These are phyloP conservation scores for Furcula furcula DNA, from an alignment of 2,888 invertebrate genomes.

Conservation along the genomic window DNA sequence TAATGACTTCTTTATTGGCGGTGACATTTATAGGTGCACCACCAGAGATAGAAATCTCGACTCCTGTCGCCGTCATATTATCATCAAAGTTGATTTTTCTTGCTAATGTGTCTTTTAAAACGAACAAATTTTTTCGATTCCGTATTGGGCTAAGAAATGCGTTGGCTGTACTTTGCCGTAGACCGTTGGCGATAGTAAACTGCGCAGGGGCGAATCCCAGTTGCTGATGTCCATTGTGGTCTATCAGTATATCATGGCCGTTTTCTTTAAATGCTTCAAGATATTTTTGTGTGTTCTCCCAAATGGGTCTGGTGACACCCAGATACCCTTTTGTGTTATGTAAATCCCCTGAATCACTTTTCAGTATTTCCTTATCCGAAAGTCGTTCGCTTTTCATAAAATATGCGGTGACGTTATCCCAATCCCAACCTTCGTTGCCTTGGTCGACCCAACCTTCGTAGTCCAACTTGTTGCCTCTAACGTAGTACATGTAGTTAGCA, in stretches of 20 bases:
- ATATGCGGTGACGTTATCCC: constrained; percentile 41
- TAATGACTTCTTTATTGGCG: constrained; percentile 46
- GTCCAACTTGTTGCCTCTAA: constrained; percentile 84
- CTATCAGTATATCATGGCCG: constrained; percentile 36
- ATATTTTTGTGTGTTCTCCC: constrained; percentile 54
- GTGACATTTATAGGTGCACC: constrained; percentile 25
- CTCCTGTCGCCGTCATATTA: constrained; percentile 36
- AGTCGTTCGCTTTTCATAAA: constrained; percentile 51
- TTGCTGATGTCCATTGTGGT: constrained; percentile 39
- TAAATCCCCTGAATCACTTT: constrained; percentile 48
- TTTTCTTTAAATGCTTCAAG: constrained; percentile 40
- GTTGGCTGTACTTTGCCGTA: constrained; percentile 41
- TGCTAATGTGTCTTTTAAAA: constrained; percentile 42
- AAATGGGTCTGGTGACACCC: constrained; percentile 45
- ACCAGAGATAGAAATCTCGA: constrained; percentile 36
- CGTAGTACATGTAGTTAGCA: constrained; percentile 85
- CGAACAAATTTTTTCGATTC: constrained; percentile 37
- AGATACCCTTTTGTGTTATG: constrained; percentile 39
- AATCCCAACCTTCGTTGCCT: constrained; percentile 78
- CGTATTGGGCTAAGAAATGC: constrained; percentile 39
- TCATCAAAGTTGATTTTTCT: constrained; percentile 42
- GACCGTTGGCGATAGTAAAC: constrained; percentile 33
- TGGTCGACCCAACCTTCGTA: constrained; percentile 75
- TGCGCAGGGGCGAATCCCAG: constrained; percentile 38
- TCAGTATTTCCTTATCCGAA: constrained; percentile 22